Conservation (phyloP, 1,140 invertebrate species). For the Drosophila mauritiana region DNA sequence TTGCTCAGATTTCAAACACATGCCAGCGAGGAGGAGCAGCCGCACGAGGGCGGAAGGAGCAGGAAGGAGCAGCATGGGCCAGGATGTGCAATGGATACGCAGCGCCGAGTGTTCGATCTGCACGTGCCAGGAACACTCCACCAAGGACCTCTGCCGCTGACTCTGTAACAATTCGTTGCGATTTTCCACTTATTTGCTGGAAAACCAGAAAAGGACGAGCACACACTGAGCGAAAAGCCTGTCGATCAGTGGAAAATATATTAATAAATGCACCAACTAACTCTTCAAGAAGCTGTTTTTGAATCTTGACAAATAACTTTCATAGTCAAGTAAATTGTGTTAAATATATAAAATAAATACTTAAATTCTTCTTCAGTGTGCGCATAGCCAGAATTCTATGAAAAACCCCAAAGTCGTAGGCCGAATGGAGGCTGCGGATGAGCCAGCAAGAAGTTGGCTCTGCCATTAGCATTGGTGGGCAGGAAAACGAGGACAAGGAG, state of each 20-base stretch:
- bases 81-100: conserved; percentile 51
- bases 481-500: not conserved
- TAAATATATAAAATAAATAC: too few species aligned
- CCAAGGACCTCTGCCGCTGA: conserved; percentile 39
- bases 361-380: not conserved
- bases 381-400: conserved; percentile 10
- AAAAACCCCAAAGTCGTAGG: conserved; percentile 51
- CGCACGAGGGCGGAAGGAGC: not conserved
- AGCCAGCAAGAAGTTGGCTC: conserved; percentile 49
- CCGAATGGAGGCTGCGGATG: conserved; percentile 38
- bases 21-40: conserved; percentile 18
- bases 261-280: too few species aligned
- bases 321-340: too few species aligned
- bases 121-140: conserved; percentile 58
- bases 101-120: conserved; percentile 40
- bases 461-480: conserved; percentile 33
- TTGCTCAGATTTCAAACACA: conserved; percentile 68
- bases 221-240: not conserved
- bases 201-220: conserved; percentile 30
- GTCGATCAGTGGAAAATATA: too few species aligned
- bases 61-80: conserved; percentile 2
- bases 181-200: conserved; percentile 77
- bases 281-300: too few species aligned
- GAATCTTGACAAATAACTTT: too few species aligned
- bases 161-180: conserved; percentile 78